Conservation (phyloP, 2,113 vertebrate genomes). For the Hypanus sabinus region DNA sequence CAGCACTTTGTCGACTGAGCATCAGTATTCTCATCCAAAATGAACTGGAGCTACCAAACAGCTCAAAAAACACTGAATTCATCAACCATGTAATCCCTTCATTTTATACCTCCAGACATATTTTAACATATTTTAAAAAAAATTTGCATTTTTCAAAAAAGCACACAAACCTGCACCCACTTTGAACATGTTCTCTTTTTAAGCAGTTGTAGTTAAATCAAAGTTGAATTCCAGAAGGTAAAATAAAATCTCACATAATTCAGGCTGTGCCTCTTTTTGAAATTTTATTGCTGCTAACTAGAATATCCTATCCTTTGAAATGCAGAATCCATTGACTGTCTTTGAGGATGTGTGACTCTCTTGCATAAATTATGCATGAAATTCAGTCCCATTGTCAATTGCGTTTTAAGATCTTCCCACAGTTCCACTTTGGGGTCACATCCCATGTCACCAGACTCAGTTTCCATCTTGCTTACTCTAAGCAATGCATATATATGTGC, state of each 20-base stretch:
- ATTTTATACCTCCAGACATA: neutral
- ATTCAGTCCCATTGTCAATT: slow-evolving; percentile 23
- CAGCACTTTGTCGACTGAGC: slow-evolving; percentile 10
- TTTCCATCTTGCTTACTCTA: neutral
- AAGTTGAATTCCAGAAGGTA: neutral
- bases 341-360: slow-evolving; percentile 24
- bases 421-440: slow-evolving; percentile 6
- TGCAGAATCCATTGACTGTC: slow-evolving; percentile 11
- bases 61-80: slow-evolving; percentile 12
- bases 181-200: slow-evolving; percentile 3
- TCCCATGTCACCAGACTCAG: neutral
- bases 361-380: slow-evolving; percentile 31
- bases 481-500: neutral
- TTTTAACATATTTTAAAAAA: neutral
- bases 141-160: slow-evolving; percentile 13
- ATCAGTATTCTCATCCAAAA: slow-evolving; percentile 16
- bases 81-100: slow-evolving; percentile 6
- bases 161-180: neutral
- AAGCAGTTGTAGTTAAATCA: neutral
- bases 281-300: slow-evolving; percentile 26
- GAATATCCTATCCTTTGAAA: slow-evolving; percentile 34
- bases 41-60: neutral
- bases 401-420: slow-evolving; percentile 17
- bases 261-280: neutral
- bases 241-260: neutral